Evolutionary conservation across 1,140 invertebrate genomes (phyloP), one percentile per base, ranked within the genome.

Genomic region (Drosophila serrata): DNA sequence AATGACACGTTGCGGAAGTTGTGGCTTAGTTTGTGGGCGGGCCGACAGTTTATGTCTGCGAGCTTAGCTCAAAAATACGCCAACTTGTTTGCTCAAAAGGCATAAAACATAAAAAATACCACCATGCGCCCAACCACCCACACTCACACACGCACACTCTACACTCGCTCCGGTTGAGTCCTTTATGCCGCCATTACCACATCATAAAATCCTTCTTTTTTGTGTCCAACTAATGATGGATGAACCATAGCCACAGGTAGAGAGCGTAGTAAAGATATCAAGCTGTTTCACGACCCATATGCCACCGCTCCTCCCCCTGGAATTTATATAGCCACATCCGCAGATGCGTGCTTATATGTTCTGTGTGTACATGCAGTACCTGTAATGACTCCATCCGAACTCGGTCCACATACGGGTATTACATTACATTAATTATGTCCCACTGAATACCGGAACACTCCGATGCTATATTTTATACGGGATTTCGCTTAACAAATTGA

Each of bases 211-310:
- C 84, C 84, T 81, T 90, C 56, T 78, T 78, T 72, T 88, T 88
- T 88, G 85, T 90, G 81, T 85, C 82, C 85, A 84, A 90, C 85
- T 90, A 90, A 90, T 90, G 85, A 90, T 90, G 85, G 77, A 90
- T 90, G 86, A 84, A 90, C 79, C 77, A 56, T 74, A 77, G 60
- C 68, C 76, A 81, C 72, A 84, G 72, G 73, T 88, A 75, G 48
- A 64, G 60, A 57, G 40, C 56, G 57, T 42, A 51, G 43, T 72
- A 72, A 72, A 72, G 65, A 72, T 70, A 72, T 72, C 68, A 72
- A 72, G 68, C 64, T 70, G 64, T 72, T 72, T 72, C 42, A 70
- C 40, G 49, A 40, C 49, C 65, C 68, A 70, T 57, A 58, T 70
- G 40, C 46, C 27, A 12, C 17, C 61, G 29, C 31, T 42, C 61